Conservation (phyloP, 2,888 invertebrate genomes). For the Acleris laterana region DNA sequence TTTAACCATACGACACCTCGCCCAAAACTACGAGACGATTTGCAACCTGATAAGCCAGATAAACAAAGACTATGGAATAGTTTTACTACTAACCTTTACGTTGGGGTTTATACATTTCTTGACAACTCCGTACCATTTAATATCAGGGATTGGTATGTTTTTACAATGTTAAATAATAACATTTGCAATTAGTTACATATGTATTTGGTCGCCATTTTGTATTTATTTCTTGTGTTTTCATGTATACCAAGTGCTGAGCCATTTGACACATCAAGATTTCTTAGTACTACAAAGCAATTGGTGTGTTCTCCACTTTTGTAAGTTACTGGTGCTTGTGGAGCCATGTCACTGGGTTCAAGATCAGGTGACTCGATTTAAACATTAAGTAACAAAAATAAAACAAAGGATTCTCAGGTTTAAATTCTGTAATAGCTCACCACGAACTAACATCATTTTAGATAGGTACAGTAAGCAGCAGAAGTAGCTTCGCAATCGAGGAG, state of each 20-base stretch:
- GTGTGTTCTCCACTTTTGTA: neutral
- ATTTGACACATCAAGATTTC: neutral
- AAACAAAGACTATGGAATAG: conserved; percentile 1
- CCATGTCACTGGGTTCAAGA: conserved; percentile 19
- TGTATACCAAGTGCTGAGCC: neutral
- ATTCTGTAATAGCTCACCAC: too few species aligned
- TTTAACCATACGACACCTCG: conserved; percentile 8
- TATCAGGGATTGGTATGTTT: conserved; percentile 7
- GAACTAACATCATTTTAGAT: too few species aligned
- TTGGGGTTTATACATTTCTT: conserved; percentile 3
- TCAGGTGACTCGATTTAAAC: conserved; percentile 7
- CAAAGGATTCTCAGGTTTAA: too few species aligned
- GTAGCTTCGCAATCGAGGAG: too few species aligned
- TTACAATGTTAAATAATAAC: too few species aligned
- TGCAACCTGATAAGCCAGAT: conserved; percentile 8
- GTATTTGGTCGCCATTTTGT: neutral
- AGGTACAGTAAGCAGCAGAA: too few species aligned
- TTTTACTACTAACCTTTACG: conserved; percentile 9
- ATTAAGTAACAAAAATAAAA: too few species aligned
- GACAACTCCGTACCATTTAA: conserved; percentile 1
- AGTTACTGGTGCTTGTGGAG: conserved; percentile 16
- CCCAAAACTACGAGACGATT: conserved; percentile 12
- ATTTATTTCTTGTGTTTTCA: neutral
- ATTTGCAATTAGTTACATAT: neutral
- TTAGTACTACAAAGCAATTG: neutral